These are phyloP conservation scores for Acropora tenuis DNA, from an alignment of 64 coral and sea anemone species.

Conservation along the genomic window DNA sequence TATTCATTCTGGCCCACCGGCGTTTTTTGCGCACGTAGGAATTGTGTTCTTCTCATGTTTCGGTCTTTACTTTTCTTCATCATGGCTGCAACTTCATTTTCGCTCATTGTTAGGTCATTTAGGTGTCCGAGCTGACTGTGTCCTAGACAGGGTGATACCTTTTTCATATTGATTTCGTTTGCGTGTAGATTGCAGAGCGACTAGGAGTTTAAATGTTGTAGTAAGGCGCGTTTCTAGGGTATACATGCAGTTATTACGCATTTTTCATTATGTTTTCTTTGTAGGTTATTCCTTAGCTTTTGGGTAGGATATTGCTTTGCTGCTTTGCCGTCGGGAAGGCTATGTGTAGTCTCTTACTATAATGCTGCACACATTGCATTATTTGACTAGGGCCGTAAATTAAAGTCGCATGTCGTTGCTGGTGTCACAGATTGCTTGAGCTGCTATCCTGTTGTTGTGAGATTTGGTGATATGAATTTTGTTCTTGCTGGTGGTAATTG, in stretches of 20 bases:
- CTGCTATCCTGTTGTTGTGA: too few species aligned
- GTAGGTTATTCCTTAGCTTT: background rate
- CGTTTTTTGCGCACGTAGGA: too few species aligned
- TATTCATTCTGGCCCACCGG: too few species aligned
- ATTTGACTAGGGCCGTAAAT: background rate
- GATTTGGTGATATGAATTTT: too few species aligned
- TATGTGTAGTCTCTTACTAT: background rate
- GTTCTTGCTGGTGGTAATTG: too few species aligned
- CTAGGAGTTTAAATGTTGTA: background rate
- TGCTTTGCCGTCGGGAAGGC: background rate
- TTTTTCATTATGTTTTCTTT: background rate
- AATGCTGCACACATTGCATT: background rate
- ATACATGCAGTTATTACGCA: background rate
- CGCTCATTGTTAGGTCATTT: too few species aligned
- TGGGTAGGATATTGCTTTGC: background rate
- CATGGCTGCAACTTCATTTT: too few species aligned
- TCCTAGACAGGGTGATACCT: conserved; percentile 5
- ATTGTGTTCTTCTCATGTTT: too few species aligned
- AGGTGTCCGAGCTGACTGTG: background rate
- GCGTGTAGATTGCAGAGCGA: background rate
- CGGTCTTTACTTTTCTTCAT: too few species aligned
- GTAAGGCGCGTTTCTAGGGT: background rate
- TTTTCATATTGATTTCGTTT: background rate
- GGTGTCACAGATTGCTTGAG: too few species aligned
- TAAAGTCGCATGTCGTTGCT: too few species aligned